phyloP scores from a whole-genome alignment of 2,888 invertebrate species.

The Lapara coniferarum region DNA sequence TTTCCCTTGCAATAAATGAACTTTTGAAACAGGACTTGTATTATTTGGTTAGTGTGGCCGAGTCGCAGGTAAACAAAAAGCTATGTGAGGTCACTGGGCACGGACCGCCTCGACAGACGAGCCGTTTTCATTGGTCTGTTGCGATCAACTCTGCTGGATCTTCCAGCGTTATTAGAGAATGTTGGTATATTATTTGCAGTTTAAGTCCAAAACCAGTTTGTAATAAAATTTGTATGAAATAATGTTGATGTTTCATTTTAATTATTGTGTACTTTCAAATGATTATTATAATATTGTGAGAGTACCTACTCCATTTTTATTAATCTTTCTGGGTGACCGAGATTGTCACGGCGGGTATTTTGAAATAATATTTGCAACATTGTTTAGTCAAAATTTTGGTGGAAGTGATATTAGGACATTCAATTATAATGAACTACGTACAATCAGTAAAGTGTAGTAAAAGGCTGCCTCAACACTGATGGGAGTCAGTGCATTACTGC shows the following conservation, averaged over 20 bases:
- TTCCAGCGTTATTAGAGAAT: constrained; percentile 66
- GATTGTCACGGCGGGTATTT: no score
- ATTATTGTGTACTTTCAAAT: neutral
- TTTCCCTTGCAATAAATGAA: constrained; percentile 1
- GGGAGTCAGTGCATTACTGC: no score
- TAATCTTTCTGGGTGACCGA: no score
- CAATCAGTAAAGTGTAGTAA: no score
- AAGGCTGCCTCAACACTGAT: no score
- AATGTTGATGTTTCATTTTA: constrained; percentile 53
- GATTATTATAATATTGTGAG: no score
- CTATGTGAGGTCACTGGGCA: constrained; percentile 25
- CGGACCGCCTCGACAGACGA: constrained; percentile 43
- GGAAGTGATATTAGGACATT: no score
- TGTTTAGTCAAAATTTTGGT: no score
- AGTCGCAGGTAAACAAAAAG: neutral
- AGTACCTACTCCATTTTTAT: no score
- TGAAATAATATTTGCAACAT: no score
- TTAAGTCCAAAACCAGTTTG: constrained; percentile 78
- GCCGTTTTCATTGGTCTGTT: constrained; percentile 63
- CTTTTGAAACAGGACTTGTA: constrained; percentile 8
- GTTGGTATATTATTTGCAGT: constrained; percentile 79
- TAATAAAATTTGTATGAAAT: constrained; percentile 82
- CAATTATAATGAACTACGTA: no score
- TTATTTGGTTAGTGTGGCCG: constrained; percentile 3
- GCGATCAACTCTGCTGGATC: constrained; percentile 65